phyloP scores from a whole-genome alignment of 2,797 vertebrate genomes.

The Danionella dracula region DNA sequence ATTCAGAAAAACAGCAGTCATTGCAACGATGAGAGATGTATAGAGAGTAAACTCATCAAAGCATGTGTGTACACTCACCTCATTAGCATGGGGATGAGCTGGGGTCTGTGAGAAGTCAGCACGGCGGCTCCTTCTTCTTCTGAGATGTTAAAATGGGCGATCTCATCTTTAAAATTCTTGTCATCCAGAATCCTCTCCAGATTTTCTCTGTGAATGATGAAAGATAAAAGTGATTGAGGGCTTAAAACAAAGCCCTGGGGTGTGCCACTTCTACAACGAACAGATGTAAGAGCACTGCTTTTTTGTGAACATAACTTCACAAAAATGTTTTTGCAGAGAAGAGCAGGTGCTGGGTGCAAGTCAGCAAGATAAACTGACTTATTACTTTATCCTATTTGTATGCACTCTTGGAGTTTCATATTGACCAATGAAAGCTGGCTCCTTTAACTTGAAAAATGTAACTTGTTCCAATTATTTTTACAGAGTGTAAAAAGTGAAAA shows the following conservation, averaged over 20 bases:
- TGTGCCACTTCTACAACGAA: not conserved
- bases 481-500: too few relatives aligned
- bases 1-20: not conserved
- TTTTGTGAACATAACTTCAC: too few relatives aligned
- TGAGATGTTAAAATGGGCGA: constrained; percentile 90
- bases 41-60: too few relatives aligned
- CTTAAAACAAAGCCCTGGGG: not conserved
- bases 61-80: constrained; percentile 69
- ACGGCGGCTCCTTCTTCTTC: constrained; percentile 85
- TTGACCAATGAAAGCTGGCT: too few relatives aligned
- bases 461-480: too few relatives aligned
- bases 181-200: constrained; percentile 87
- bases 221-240: not conserved
- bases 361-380: too few relatives aligned
- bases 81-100: constrained; percentile 88
- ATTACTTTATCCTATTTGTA: too few relatives aligned
- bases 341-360: too few relatives aligned
- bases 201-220: constrained; percentile 77
- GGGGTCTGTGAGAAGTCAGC: constrained; percentile 75
- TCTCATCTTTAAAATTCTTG: constrained; percentile 93
- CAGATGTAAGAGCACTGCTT: too few relatives aligned
- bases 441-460: too few relatives aligned
- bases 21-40: not conserved
- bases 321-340: too few relatives aligned
- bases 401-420: too few relatives aligned